A percentile compares a stretch with the other conserved stretches of the same genome.
Conservation (phyloP, 2,888 invertebrate species). For the Aethes cnicana region DNA sequence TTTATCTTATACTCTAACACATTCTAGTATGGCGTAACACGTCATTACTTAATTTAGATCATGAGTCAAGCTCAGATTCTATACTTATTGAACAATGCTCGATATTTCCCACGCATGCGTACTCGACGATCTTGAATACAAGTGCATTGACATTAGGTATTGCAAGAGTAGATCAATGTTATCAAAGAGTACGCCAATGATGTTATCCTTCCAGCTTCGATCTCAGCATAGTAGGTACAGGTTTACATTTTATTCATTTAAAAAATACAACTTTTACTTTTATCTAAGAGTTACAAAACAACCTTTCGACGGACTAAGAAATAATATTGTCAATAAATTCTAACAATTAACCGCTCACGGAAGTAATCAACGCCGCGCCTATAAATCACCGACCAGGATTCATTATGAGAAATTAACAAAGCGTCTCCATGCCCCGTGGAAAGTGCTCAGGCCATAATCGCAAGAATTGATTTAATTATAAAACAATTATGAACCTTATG, state of each 20-base stretch:
- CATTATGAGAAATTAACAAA: constrained; percentile 35
- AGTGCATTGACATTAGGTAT: constrained; percentile 28
- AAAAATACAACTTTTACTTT: background rate
- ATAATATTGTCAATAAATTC: constrained; percentile 14
- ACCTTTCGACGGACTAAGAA: constrained; percentile 7
- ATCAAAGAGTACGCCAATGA: too few species aligned
- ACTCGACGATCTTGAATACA: constrained; percentile 27
- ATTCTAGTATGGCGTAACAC: constrained; percentile 22
- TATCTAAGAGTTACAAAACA: background rate
- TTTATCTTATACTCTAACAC: constrained; percentile 12
- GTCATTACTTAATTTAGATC: constrained; percentile 25
- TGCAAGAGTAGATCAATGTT: constrained; percentile 9
- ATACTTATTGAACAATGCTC: constrained; percentile 24
- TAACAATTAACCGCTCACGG: constrained; percentile 13
- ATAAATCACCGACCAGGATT: constrained; percentile 38
- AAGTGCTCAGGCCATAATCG: constrained; percentile 27
- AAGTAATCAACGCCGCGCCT: constrained; percentile 30
- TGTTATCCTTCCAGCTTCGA: too few species aligned
- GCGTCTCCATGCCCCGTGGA: constrained; percentile 23
- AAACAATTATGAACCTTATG: constrained; percentile 33
- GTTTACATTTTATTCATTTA: too few species aligned
- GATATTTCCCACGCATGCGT: constrained; percentile 24
- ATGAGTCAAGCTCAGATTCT: constrained; percentile 21
- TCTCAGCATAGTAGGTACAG: too few species aligned
- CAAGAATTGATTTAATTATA: constrained; percentile 24